These are phyloP conservation scores for Mylabris sibirica DNA, from an alignment of 2,888 invertebrate genomes.

Conservation along the genomic window DNA sequence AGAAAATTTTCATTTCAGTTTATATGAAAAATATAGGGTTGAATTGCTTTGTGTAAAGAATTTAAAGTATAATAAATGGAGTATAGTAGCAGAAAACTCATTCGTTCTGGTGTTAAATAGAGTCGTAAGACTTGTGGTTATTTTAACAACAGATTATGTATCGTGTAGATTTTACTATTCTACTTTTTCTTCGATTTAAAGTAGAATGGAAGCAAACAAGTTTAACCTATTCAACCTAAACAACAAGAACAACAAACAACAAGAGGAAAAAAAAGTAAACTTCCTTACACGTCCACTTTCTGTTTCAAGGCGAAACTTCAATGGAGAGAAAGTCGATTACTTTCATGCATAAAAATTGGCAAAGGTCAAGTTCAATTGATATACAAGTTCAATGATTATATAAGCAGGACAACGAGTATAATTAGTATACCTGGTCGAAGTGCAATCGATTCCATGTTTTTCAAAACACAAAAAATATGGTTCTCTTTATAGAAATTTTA, in stretches of 20 bases:
- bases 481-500: not conserved
- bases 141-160: not conserved
- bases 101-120: no score
- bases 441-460: not conserved
- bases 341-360: constrained; percentile 33
- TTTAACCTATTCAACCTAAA: constrained; percentile 26
- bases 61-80: no score
- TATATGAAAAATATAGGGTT: not conserved
- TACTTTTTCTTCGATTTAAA: not conserved
- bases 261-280: not conserved
- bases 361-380: constrained; percentile 43
- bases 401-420: constrained; percentile 7
- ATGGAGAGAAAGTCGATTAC: constrained; percentile 26
- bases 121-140: not conserved
- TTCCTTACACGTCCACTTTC: constrained; percentile 31
- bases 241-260: no score
- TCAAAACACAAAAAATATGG: no score
- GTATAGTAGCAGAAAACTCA: no score
- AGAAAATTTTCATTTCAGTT: not conserved
- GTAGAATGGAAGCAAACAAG: constrained; percentile 18
- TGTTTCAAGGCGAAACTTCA: constrained; percentile 32
- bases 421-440: not conserved
- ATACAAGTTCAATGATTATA: constrained; percentile 25
- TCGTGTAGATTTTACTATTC: not conserved
- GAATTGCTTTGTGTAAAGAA: not conserved